Evolutionary conservation across 2,797 vertebrate genomes (phyloP).

Genomic region (Lophius americanus): DNA sequence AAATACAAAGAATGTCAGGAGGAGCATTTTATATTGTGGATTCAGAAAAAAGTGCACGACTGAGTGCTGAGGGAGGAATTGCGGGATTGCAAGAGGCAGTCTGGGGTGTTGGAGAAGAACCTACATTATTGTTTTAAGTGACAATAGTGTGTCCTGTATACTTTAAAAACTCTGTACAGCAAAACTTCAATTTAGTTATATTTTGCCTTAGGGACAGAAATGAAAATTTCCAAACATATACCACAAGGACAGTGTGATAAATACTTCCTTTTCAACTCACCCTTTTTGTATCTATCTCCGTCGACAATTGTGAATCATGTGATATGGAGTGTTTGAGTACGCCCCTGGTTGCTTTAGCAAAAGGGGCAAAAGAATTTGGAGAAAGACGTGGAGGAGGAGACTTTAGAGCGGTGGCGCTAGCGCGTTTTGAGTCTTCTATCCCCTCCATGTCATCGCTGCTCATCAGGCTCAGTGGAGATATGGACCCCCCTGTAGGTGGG

Average conservation of each 20-base stretch:
- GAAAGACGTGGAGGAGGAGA: constrained; percentile 24
- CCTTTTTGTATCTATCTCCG: constrained; percentile 78
- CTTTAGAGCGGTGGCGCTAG: neutral
- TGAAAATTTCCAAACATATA: neutral
- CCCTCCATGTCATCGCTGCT: constrained; percentile 32
- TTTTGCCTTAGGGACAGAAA: neutral
- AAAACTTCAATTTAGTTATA: neutral
- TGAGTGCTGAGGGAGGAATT: no score
- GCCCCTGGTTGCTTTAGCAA: constrained; percentile 37
- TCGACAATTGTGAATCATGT: constrained; percentile 73
- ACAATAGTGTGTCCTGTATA: neutral
- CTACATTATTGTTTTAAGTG: no score
- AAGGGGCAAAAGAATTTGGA: constrained; percentile 23
- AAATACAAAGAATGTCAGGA: no score
- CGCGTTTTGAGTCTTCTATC: constrained; percentile 29
- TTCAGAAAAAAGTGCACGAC: no score
- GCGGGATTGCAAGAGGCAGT: no score
- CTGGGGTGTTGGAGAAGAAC: no score
- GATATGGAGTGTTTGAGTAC: constrained; percentile 74
- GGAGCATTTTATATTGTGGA: no score
- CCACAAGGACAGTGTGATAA: constrained; percentile 40
- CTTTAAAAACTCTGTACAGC: neutral
- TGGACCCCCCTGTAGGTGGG: constrained; percentile 26
- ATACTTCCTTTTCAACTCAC: constrained; percentile 47
- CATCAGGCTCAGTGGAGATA: constrained; percentile 12